These are phyloP conservation scores for Xanthorhoe spadicearia DNA, from an alignment of 2,888 invertebrate genomes.

Conservation along the genomic window DNA sequence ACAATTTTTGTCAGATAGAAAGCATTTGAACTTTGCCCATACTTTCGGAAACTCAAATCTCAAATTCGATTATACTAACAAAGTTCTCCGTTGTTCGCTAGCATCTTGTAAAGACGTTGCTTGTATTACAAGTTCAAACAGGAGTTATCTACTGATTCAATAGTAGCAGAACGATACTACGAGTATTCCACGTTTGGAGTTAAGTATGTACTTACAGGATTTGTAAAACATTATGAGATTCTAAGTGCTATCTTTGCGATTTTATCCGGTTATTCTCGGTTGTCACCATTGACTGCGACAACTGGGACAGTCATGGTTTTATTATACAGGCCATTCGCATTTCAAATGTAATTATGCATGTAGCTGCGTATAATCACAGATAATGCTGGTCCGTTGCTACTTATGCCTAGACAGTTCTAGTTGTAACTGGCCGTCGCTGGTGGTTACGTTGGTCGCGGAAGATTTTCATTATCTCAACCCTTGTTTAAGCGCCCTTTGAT, in stretches of 20 bases:
- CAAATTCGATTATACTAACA: constrained; percentile 18
- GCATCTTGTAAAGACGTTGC: background rate
- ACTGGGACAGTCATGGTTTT: background rate
- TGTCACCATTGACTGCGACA: too few relatives aligned
- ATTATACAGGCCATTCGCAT: background rate
- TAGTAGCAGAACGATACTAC: too few relatives aligned
- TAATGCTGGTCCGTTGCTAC: constrained; percentile 20
- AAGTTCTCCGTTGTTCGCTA: constrained; percentile 15
- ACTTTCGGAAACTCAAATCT: constrained; percentile 6
- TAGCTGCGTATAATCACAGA: constrained; percentile 7
- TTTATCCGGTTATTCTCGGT: too few relatives aligned
- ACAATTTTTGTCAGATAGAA: constrained; percentile 3
- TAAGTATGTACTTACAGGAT: too few relatives aligned
- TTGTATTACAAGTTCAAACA: background rate
- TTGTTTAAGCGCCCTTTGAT: constrained; percentile 23
- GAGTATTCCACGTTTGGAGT: too few relatives aligned
- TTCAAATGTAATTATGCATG: background rate
- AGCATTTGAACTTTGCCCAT: constrained; percentile 16
- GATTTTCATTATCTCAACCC: constrained; percentile 15
- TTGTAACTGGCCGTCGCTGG: constrained; percentile 10
- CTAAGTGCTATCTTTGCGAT: too few relatives aligned
- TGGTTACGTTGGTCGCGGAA: constrained; percentile 20
- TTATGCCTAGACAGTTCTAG: constrained; percentile 3
- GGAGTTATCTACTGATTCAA: too few relatives aligned
- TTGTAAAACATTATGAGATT: too few relatives aligned